Evolutionary conservation across 2,113 vertebrate genomes (phyloP), one percentile per base, ranked within the genome.

Genomic region (Phycodurus eques): DNA sequence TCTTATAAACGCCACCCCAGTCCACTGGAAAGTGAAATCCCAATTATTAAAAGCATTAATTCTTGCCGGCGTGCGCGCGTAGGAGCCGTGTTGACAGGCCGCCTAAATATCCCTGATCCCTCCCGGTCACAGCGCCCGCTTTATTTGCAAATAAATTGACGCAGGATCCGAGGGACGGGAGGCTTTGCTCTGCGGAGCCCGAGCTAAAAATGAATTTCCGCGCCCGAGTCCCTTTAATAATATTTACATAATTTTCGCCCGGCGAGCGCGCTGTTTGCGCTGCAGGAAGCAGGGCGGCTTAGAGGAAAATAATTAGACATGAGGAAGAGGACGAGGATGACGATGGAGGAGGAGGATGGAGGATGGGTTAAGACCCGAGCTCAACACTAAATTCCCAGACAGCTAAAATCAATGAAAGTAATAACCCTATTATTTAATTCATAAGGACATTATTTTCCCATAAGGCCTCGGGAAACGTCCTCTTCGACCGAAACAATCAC

Each of bases 61-160:
- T 97, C 95, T 94, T 94, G 91, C 75, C 94, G 93, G 93, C 88
- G 92, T 88, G 92, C 87, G 94, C 94, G 70, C 92, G 74, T 87
- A 92, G 93, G 93, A 94, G 94, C 93, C 90, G 92, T 93, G 95
- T 94, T 96, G 96, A 96, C 96, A 96, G 95, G 94, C 94, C 95
- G 94, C 93, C 96, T 97, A 96, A 97, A 97, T 96, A 96, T 95
- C 95, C 94, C 93, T 90, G 94, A 95, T 96, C 95, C 96, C 96
- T 96, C 95, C 95, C 95, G 96, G 96, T 98, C 96, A 98, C 94
- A 94, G 91, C 93, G 94, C 94, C 94, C 31, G 59, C 59, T 95
- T 95, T 96, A 98, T 98, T 97, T 98, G 96, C 96, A 96, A 98
- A 97, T 98, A 99, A 98, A 99, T 98, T 96, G 96, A 96, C 95